Evolutionary conservation across 1,140 invertebrate species (phyloP).

Genomic region (Meteorus sp.): DNA sequence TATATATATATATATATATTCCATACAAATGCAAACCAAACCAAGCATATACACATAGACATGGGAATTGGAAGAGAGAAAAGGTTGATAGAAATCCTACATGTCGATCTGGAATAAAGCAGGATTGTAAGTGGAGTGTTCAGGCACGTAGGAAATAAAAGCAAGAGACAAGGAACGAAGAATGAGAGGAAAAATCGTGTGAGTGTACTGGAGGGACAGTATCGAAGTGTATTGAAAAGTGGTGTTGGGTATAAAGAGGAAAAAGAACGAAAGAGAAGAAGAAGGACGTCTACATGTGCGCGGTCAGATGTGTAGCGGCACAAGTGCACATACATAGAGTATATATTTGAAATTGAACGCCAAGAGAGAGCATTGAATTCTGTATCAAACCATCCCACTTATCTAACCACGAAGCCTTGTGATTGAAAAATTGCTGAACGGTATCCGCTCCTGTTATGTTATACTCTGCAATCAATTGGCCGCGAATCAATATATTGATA

Average conservation of each 20-base stretch:
- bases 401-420: background rate
- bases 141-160: slow-evolving; percentile 23
- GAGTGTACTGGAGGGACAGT: background rate
- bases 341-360: slow-evolving; percentile 14
- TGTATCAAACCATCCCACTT: too few species aligned
- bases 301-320: slow-evolving; percentile 6
- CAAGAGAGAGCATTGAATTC: slow-evolving; percentile 5
- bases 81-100: slow-evolving; percentile 21
- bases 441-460: too few species aligned
- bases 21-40: too few species aligned
- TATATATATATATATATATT: background rate
- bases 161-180: slow-evolving; percentile 12
- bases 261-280: too few species aligned
- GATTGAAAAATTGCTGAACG: slow-evolving; percentile 16
- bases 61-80: background rate
- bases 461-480: slow-evolving; percentile 2
- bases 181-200: background rate
- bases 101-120: slow-evolving; percentile 36
- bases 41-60: too few species aligned
- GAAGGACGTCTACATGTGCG: background rate
- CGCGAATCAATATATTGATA: background rate
- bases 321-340: background rate
- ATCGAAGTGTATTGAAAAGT: slow-evolving; percentile 8
- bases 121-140: slow-evolving; percentile 30
- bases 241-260: too few species aligned